These are phyloP conservation scores for Anthopleura xanthogrammica DNA, from an alignment of 92 coral and sea anemone genomes.

Conservation along the genomic window DNA sequence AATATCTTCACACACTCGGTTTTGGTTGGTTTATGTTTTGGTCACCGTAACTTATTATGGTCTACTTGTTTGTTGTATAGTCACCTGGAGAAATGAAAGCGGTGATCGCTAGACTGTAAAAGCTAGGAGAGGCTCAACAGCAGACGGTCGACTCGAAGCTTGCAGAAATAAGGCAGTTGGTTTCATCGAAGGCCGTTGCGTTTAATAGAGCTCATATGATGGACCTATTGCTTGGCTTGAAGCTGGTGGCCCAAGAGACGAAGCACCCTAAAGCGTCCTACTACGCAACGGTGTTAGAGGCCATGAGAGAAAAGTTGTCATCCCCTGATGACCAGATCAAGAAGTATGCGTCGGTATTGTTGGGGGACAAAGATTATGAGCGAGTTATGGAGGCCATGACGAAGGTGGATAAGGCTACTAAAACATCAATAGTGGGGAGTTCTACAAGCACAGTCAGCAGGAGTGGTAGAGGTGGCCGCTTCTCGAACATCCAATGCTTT, in stretches of 20 bases:
- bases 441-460: neutral
- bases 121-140: neutral
- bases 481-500: constrained; percentile 17
- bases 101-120: neutral
- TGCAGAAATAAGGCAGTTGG: neutral
- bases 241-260: constrained; percentile 36
- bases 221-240: constrained; percentile 26
- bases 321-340: constrained; percentile 19
- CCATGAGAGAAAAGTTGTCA: constrained; percentile 30
- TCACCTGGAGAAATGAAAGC: neutral
- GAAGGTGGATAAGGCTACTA: constrained; percentile 26
- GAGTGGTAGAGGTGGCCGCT: constrained; percentile 3
- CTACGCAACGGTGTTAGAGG: constrained; percentile 23
- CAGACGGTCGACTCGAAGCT: neutral
- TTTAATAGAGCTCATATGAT: constrained; percentile 31
- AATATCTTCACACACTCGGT: no score
- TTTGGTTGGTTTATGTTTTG: no score
- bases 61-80: no score
- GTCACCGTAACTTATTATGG: no score
- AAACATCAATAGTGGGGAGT: neutral
- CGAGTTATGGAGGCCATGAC: constrained; percentile 27
- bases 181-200: neutral
- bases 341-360: constrained; percentile 16
- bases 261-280: constrained; percentile 28
- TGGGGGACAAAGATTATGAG: constrained; percentile 49